A percentile compares a stretch with the other conserved stretches of the same genome.
These are phyloP conservation scores for Physella acuta DNA, from an alignment of 1,140 invertebrate genomes.

Conservation along the genomic window DNA sequence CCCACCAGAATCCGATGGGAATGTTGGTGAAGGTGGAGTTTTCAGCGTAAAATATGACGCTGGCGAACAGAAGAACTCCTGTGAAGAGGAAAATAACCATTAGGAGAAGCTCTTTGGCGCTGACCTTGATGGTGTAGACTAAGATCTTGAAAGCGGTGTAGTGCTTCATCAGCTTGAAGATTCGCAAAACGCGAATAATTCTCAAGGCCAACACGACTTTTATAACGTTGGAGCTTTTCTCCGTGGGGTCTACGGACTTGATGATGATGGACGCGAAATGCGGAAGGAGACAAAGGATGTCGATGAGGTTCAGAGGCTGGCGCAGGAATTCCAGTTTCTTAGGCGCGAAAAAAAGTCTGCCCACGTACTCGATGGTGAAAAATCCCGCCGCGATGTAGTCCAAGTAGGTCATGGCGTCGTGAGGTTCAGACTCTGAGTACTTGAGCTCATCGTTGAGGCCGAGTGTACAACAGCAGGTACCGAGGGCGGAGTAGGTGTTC, in stretches of 20 bases:
- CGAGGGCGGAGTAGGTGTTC: background rate
- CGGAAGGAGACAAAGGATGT: constrained; percentile 54
- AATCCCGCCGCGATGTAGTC: constrained; percentile 54
- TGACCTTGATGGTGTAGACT: constrained; percentile 58
- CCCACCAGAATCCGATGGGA: constrained; percentile 95
- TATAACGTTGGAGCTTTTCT: constrained; percentile 40
- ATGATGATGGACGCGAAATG: constrained; percentile 53
- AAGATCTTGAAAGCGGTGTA: constrained; percentile 59
- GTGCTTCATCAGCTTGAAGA: constrained; percentile 60
- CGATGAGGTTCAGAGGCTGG: constrained; percentile 52
- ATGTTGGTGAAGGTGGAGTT: constrained; percentile 70
- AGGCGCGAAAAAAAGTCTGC: constrained; percentile 48
- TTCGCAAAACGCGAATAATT: constrained; percentile 52
- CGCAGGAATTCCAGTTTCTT: constrained; percentile 45
- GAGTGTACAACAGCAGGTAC: constrained; percentile 40
- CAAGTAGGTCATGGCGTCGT: constrained; percentile 46
- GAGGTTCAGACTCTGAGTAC: constrained; percentile 41
- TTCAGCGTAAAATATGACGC: constrained; percentile 56
- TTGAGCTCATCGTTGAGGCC: constrained; percentile 24
- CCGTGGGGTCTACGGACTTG: constrained; percentile 38
- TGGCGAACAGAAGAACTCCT: constrained; percentile 57
- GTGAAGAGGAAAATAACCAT: constrained; percentile 57
- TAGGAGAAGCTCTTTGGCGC: constrained; percentile 54
- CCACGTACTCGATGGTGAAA: constrained; percentile 49
- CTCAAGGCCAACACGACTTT: constrained; percentile 47